Percentiles rank a stretch among this genome's conserved stretches.
Evolutionary conservation across 2,113 vertebrate genomes (phyloP).

Genomic region (Clupea harengus): DNA sequence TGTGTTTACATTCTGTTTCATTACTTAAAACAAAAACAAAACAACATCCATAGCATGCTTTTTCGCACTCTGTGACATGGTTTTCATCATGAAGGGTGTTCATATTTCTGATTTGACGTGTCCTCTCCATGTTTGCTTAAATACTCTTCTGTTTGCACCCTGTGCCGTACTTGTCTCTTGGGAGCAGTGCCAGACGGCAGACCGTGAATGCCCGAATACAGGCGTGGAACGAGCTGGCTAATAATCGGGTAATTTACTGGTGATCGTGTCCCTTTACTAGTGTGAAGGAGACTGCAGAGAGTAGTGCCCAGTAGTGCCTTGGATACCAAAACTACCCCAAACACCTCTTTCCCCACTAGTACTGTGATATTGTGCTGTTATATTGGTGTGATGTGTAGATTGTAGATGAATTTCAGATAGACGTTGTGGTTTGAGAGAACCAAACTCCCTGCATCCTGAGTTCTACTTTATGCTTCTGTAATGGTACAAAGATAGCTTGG

Average conservation of each 20-base stretch:
- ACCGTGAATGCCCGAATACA: constrained; percentile 69
- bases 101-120: background rate
- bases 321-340: background rate
- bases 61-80: background rate
- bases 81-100: background rate
- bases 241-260: constrained; percentile 64
- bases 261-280: constrained; percentile 63
- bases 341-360: background rate
- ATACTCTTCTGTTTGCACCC: constrained; percentile 20
- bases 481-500: background rate
- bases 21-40: background rate
- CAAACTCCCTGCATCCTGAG: background rate
- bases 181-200: constrained; percentile 76
- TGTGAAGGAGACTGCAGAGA: constrained; percentile 21
- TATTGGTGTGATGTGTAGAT: background rate
- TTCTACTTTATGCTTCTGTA: background rate
- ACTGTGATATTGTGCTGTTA: constrained; percentile 16
- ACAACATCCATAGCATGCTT: background rate
- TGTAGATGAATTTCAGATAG: background rate
- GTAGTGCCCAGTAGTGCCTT: constrained; percentile 23
- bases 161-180: constrained; percentile 33
- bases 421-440: background rate
- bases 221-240: constrained; percentile 72
- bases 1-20: background rate
- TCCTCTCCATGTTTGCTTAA: background rate